Base-by-base conservation (phyloP, 2,888 invertebrate species). In the Himalopsyche japonica region DNA sequence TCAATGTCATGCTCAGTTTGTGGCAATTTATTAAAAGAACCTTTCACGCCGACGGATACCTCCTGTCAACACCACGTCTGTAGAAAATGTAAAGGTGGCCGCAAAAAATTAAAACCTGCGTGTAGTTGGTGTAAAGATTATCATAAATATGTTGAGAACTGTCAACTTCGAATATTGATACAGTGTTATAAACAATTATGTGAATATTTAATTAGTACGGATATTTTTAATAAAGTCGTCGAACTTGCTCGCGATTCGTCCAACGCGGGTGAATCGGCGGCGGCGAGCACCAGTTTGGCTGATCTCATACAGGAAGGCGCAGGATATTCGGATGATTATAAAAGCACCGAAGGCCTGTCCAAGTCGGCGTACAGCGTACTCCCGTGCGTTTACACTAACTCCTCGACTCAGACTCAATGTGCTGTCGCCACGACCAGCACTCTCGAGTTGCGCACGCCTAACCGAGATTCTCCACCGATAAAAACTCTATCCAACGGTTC, bases 161-260 rank as follows among this genome's bases (percentile, higher is more conserved):
- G 95, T 86, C 95, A 96, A 88, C 91, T 98, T 88, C 93, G 96
- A 81, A 95, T 97, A 88, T 92, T 98, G 76, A 91, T 98, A 84
- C 95, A 97, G 90, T 97, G 98, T 91, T 98, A 97, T 89, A 97
- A 97, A 90, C 96, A 96, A 89, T 93, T 98, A 86, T 98, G 98
- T 92, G 94, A 95, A 89, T 97, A 96, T 90, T 93, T 98, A 88
- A 94, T 95, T 88, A 94, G 94, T 84, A 95, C 96, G 2, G 93
- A 94, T 64, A 93, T 96, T 85, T 97, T 95, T 89, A 94, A 93
- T 89, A 93, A 91, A 87, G 90, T 95, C 87, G 90, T 92, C 86
- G 91, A 93, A 86, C 92, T 93, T 89, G 92, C 93, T 84, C 91
- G 92, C 88, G 91, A 91, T 89, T 91, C 89, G 87, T 76, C 48